A percentile compares a stretch with the other conserved stretches of the same genome.
phyloP scores from a whole-genome alignment of 1,140 invertebrate species.

The Solen grandis region DNA sequence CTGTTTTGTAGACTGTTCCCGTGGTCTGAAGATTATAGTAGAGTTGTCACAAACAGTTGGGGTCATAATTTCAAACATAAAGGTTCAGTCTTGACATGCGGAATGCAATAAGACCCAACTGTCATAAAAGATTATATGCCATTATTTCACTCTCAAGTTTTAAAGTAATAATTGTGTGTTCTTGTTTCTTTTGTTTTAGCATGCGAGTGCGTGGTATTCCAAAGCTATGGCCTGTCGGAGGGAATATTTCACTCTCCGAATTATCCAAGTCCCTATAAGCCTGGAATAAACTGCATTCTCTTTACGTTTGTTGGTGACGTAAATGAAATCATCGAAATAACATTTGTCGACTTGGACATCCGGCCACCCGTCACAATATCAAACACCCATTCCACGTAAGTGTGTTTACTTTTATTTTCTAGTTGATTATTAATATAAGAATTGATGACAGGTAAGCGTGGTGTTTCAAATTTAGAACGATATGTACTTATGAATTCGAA shows the following conservation, averaged over 20 bases:
- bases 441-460: no score
- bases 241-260: slow-evolving; percentile 92
- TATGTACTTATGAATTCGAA: neutral
- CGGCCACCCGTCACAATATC: slow-evolving; percentile 80
- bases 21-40: no score
- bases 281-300: slow-evolving; percentile 90
- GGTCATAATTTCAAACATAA: no score
- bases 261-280: slow-evolving; percentile 87
- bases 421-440: no score
- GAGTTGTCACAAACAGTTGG: no score
- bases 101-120: no score
- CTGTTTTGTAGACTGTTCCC: no score
- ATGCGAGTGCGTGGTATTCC: slow-evolving; percentile 90
- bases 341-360: slow-evolving; percentile 90
- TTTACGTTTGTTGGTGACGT: slow-evolving; percentile 90
- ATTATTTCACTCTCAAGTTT: no score
- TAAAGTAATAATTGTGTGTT: neutral
- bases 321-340: slow-evolving; percentile 90
- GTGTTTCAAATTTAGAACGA: no score
- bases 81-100: no score
- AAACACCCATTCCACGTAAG: slow-evolving; percentile 89
- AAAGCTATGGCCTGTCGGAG: slow-evolving; percentile 88
- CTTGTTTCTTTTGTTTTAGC: slow-evolving; percentile 79
- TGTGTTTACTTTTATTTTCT: no score
- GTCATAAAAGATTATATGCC: no score